Evolutionary conservation across 2,113 vertebrate genomes (phyloP), one percentile per base, ranked within the genome.

Genomic region (Mus spicilegus): DNA sequence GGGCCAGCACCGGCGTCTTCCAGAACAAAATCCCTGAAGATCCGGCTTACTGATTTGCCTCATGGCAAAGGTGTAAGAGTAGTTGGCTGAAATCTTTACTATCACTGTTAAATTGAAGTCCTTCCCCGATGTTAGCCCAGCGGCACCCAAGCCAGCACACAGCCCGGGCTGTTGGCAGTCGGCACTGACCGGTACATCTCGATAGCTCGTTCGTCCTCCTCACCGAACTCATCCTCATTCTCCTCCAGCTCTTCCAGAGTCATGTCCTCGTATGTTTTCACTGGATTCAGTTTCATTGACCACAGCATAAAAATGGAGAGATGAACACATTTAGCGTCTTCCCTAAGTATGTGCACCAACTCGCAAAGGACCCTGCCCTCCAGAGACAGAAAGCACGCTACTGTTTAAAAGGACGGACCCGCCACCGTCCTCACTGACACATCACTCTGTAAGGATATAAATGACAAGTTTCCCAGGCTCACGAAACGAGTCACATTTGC

Each of bases 191-290:
- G 99, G 98, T 99, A 99, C 99, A 99, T 98, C 98, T 99, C 99
- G 26, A 99, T 99, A 82, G 99, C 99, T 46, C 97, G 98, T 93
- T 99, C 99, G 58, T 99, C 99, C 14, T 99, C 99, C 82, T 99
- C 99, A 96, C 98, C 99, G 91, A 99, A 99, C 94, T 99, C 99
- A 42, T 99, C 99, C 98, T 99, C 99, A 36, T 99, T 99, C 92
- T 99, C 99, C 33, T 99, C 99, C 56, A 99, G 98, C 94, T 99
- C 99, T 19, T 99, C 99, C 95, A 99, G 98, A 2, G 99, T 99
- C 99, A 99, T 99, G 94, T 98, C 99, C 97, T 99, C 99, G 0
- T 99, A 99, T 0, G 99, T 99, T 98, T 99, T 99, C 91, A 99
- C 99, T 99, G 96, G 70, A 97, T 95, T 9, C 3, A 39, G 94